A percentile compares a stretch with the other conserved stretches of the same genome.
These are phyloP conservation scores for Zosterops pallidus DNA, from an alignment of 2,113 vertebrate species.

Conservation along the genomic window DNA sequence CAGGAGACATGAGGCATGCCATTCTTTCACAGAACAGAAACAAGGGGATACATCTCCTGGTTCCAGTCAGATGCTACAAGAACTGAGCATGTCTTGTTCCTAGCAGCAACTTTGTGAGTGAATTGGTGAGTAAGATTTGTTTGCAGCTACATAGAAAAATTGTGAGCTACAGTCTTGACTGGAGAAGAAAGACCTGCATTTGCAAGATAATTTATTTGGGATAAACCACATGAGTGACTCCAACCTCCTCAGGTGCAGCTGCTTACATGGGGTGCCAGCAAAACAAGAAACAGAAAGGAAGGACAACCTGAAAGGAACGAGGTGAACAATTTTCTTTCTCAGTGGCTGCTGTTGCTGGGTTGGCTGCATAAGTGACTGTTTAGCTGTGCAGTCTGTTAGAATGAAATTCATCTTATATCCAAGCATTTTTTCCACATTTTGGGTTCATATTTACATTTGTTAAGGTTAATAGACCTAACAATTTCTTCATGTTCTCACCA, in stretches of 20 bases:
- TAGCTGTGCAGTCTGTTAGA: conserved; percentile 51
- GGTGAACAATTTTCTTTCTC: neutral
- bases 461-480: conserved; percentile 73
- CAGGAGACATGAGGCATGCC: neutral
- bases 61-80: neutral
- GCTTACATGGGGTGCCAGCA: neutral
- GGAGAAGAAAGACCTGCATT: neutral
- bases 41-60: neutral
- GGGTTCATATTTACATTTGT: conserved; percentile 67
- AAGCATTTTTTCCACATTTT: conserved; percentile 45
- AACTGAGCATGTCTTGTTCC: neutral
- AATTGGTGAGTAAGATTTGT: neutral
- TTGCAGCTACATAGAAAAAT: neutral
- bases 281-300: neutral
- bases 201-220: neutral
- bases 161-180: neutral
- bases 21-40: neutral
- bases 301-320: neutral
- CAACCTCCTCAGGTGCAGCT: neutral
- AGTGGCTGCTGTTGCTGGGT: neutral
- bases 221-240: neutral
- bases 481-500: conserved; percentile 68
- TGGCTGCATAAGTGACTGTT: conserved; percentile 5
- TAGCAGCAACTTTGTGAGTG: neutral
- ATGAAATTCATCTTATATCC: conserved; percentile 53